Base-by-base conservation (phyloP, 2,797 vertebrate genomes). In the Melanotaenia maccullochi region DNA sequence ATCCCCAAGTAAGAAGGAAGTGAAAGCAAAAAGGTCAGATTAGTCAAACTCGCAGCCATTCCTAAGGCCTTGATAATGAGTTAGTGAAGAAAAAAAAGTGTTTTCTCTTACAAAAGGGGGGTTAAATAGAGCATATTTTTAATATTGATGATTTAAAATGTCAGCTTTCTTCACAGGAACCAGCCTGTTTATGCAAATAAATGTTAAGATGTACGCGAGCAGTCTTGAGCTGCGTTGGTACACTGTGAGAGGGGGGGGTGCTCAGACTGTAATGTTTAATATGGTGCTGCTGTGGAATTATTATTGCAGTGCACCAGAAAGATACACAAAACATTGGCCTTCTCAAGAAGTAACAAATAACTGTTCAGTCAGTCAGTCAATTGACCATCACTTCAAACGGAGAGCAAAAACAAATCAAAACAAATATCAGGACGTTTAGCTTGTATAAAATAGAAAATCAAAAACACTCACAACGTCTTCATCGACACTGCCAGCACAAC, bases 101-200 rank as follows among this genome's bases (percentile, higher is more conserved):
- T 90, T 93, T 89, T 86, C 72, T 87, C 75, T 90, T 89, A 66
- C 84, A 92, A 76, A 14, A 90, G 81, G 82, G 82, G 83, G 82
- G 57, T 87, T 80, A 81, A 78, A 75, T 62, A 71, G 60, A 44
- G 35, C 76, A 74, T 32, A 54, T 80, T 68, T 71, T 67, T 75
- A 80, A 83, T 82, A 87, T 75, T 84, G 87, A 78, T 85, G 90
- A 82, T 91, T 90, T 81, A 89, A 91, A 92, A 93, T 90, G 90
- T 91, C 76, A 83, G 66, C 80, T 84, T 85, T 86, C 72, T 85
- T 75, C 78, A 93, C 96, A 97, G 96, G 96, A 96, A 93, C 96
- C 96, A 91, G 96, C 97, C 96, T 94, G 95, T 93, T 93, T 85
- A 87, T 83, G 80, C 62, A 72, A 87, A 75, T 62, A 63, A 78